These are phyloP conservation scores for Propithecus deckenii DNA, from an alignment of 2,797 vertebrate species.

Conservation along the genomic window DNA sequence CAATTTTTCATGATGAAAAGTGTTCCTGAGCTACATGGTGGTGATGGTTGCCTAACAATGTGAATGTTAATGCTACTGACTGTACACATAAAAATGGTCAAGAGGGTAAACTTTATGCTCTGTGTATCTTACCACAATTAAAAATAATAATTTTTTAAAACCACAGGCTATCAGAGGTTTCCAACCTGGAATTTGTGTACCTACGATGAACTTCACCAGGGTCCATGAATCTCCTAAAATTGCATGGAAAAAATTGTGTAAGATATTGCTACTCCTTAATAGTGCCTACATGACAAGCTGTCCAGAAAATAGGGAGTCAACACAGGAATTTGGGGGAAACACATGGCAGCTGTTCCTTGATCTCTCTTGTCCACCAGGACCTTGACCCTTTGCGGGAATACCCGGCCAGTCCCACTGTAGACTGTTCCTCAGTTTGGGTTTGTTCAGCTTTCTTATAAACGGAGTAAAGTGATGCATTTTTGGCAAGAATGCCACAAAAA, in stretches of 20 bases:
- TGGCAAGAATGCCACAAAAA: background rate
- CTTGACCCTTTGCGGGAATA: background rate
- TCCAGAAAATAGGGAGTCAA: background rate
- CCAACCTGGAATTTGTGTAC: background rate
- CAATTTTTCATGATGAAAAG: background rate
- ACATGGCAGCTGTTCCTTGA: background rate
- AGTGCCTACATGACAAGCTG: background rate
- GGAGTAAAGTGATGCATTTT: background rate
- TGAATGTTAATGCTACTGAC: background rate
- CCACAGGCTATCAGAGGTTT: background rate
- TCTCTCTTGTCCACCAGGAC: background rate
- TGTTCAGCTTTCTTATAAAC: background rate
- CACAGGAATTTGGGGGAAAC: background rate
- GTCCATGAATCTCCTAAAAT: background rate
- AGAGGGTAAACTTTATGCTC: background rate
- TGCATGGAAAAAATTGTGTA: background rate
- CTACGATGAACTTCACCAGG: background rate
- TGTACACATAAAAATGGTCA: background rate
- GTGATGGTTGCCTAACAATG: rapidly evolving
- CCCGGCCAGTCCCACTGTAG: background rate
- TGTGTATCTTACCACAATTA: background rate
- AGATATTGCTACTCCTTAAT: background rate
- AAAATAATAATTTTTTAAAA: background rate
- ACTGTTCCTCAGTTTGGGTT: background rate
- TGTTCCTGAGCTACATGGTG: background rate